Evolutionary conservation across 2,113 vertebrate species (phyloP).

Genomic region (Hydrochoerus hydrochaeris): DNA sequence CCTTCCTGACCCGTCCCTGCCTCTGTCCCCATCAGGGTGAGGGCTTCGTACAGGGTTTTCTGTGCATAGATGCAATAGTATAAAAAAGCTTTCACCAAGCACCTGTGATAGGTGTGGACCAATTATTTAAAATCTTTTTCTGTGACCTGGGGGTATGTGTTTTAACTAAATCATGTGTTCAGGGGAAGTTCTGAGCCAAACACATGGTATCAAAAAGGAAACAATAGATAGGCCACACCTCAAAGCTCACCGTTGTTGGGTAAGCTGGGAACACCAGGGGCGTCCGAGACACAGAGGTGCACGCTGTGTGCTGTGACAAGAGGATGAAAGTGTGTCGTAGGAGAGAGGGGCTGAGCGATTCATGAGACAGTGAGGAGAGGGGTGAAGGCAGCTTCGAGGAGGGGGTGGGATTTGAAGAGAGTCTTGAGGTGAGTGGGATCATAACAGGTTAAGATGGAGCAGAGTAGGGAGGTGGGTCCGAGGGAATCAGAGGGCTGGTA

Average conservation of each 20-base stretch:
- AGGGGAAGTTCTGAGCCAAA: background rate
- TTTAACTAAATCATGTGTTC: constrained; percentile 20
- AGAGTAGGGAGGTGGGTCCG: background rate
- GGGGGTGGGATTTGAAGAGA: background rate
- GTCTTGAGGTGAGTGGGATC: background rate
- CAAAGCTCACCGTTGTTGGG: background rate
- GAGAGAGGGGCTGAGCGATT: background rate
- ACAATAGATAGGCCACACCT: background rate
- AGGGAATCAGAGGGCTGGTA: no score
- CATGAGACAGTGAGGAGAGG: background rate
- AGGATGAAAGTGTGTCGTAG: fast-evolving
- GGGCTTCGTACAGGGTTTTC: background rate
- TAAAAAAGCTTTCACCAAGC: background rate
- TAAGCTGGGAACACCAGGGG: background rate
- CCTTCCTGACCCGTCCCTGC: background rate
- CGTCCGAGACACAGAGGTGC: fast-evolving
- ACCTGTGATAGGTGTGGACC: background rate
- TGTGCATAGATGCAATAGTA: background rate
- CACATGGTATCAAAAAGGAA: background rate
- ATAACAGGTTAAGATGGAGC: fast-evolving
- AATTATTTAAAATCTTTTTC: constrained; percentile 15
- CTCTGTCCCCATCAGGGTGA: fast-evolving
- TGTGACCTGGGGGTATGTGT: background rate
- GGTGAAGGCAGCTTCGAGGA: background rate
- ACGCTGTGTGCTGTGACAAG: background rate